These are phyloP conservation scores for Muscicapa striata DNA, from an alignment of 2,797 vertebrate genomes.

Conservation along the genomic window DNA sequence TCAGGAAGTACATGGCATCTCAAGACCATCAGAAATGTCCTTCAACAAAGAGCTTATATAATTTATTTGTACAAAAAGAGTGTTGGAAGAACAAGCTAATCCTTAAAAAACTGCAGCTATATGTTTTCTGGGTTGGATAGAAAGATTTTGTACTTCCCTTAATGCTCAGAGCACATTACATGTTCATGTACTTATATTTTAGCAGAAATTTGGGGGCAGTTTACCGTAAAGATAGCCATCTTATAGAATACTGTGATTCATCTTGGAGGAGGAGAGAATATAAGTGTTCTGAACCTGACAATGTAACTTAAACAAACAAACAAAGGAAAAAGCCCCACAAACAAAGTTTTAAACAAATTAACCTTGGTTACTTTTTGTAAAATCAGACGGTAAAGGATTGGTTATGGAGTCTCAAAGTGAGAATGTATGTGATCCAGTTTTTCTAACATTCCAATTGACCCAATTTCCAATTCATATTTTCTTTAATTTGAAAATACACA, in stretches of 20 bases:
- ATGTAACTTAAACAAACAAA: neutral
- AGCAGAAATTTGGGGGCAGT: neutral
- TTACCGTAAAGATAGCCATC: neutral
- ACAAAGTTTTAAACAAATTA: neutral
- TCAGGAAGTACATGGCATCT: too few species aligned
- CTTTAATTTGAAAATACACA: neutral
- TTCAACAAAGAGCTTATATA: neutral
- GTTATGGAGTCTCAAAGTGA: neutral
- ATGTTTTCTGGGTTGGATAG: neutral
- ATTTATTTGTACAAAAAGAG: neutral
- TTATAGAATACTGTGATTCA: neutral
- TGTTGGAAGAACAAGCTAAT: neutral
- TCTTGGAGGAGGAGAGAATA: neutral
- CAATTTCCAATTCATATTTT: neutral
- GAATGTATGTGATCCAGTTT: neutral
- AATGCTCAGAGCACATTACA: neutral
- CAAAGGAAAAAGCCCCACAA: too few species aligned
- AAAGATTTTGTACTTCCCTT: neutral
- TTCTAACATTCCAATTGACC: neutral
- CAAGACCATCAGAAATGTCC: too few species aligned
- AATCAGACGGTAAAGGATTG: neutral
- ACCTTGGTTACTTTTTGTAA: neutral
- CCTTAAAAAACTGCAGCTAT: neutral
- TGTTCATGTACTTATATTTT: neutral
- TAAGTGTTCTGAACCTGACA: neutral